phyloP scores from a whole-genome alignment of 2,797 vertebrate species.

The Enteromius trimaculatus region DNA sequence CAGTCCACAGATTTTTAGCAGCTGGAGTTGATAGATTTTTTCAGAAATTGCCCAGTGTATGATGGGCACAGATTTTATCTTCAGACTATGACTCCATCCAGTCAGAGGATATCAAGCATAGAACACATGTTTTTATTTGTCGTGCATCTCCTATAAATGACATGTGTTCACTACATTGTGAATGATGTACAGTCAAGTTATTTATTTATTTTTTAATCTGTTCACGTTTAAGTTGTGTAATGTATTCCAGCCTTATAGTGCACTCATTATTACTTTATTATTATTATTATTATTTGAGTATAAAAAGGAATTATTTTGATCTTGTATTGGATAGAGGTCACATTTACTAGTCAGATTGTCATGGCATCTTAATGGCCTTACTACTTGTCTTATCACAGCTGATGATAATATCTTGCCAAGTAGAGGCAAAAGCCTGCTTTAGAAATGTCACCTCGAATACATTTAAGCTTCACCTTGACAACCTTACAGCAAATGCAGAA shows the following conservation, averaged over 20 bases:
- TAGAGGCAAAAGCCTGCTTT: constrained; percentile 2
- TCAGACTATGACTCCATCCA: not conserved
- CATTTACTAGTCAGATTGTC: not conserved
- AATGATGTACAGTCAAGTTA: not conserved
- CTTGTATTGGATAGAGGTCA: not conserved
- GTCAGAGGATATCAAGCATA: not conserved
- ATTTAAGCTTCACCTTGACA: not conserved
- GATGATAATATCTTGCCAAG: not conserved
- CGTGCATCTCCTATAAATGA: not conserved
- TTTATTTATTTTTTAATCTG: no score
- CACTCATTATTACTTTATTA: not conserved
- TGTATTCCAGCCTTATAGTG: not conserved
- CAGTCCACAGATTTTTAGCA: not conserved
- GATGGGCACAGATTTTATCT: not conserved
- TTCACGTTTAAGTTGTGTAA: not conserved
- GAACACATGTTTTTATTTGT: not conserved
- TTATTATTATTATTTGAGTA: not conserved
- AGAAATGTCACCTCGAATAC: not conserved
- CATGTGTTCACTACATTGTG: not conserved
- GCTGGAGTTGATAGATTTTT: not conserved
- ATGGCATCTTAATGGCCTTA: not conserved
- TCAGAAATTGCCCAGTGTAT: not conserved
- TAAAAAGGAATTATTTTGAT: not conserved
- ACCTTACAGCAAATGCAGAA: constrained; percentile 12
- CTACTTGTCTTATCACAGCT: not conserved